These are phyloP conservation scores for Drosophila stalkeri DNA, from an alignment of 2,888 invertebrate species.

Conservation along the genomic window DNA sequence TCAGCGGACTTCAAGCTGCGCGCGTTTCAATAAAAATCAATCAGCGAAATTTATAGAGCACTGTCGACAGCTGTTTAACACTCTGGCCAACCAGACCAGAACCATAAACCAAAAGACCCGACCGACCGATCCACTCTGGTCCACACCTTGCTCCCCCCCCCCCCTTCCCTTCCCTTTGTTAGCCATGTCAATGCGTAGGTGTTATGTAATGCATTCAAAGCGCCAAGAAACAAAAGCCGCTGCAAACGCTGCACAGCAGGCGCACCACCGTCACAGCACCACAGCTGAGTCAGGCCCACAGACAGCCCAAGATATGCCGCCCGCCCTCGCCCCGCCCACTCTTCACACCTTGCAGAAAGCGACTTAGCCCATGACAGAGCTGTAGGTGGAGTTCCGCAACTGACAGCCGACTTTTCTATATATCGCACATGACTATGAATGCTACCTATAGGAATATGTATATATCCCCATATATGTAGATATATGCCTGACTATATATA, in stretches of 20 bases:
- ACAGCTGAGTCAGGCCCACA: slow-evolving; percentile 59
- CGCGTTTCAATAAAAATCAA: slow-evolving; percentile 80
- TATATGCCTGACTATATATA: slow-evolving; percentile 51
- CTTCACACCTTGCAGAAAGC: slow-evolving; percentile 52
- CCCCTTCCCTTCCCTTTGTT: background rate
- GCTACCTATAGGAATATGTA: slow-evolving; percentile 5
- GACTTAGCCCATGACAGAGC: slow-evolving; percentile 63
- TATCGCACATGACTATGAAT: slow-evolving; percentile 11
- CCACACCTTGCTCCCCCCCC: background rate
- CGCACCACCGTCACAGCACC: slow-evolving; percentile 15
- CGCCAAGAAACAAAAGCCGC: slow-evolving; percentile 64
- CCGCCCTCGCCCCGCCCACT: slow-evolving; percentile 4
- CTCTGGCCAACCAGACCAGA: slow-evolving; percentile 19
- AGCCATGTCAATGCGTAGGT: slow-evolving; percentile 68
- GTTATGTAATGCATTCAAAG: slow-evolving; percentile 70
- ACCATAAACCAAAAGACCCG: slow-evolving; percentile 5
- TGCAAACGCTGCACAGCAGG: slow-evolving; percentile 60
- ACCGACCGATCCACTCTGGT: background rate
- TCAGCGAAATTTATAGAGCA: slow-evolving; percentile 75
- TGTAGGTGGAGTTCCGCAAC: slow-evolving; percentile 14
- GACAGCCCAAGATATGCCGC: slow-evolving; percentile 8
- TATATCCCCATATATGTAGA: background rate
- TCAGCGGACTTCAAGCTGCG: slow-evolving; percentile 75
- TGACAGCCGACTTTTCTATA: slow-evolving; percentile 39
- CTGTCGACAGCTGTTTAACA: slow-evolving; percentile 72